phyloP scores from a whole-genome alignment of 1,140 invertebrate genomes.

The Trichomalopsis sarcophagae region DNA sequence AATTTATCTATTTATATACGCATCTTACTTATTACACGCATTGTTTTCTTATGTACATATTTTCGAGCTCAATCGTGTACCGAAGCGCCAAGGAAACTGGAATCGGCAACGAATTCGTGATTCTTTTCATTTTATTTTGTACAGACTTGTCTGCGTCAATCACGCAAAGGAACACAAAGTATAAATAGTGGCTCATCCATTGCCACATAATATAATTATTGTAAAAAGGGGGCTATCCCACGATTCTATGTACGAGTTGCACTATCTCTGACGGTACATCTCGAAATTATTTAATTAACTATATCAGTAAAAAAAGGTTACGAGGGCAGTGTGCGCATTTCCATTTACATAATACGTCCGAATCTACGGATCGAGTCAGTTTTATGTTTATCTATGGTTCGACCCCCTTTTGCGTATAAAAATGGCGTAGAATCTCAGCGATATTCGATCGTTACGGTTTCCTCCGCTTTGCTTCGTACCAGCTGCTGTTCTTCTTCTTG shows the following conservation, averaged over 20 bases:
- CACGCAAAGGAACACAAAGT: conserved; percentile 27
- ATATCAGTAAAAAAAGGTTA: conserved; percentile 27
- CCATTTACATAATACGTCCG: conserved; percentile 24
- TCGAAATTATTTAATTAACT: background rate
- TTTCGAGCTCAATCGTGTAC: conserved; percentile 19
- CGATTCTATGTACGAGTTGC: background rate
- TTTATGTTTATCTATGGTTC: background rate
- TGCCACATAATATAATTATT: conserved; percentile 33
- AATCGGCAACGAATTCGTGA: conserved; percentile 32
- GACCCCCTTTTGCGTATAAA: conserved; percentile 3
- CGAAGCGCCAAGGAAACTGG: conserved; percentile 24
- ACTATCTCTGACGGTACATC: background rate
- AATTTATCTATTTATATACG: conserved; percentile 40
- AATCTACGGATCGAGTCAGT: conserved; percentile 27
- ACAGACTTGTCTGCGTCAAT: background rate
- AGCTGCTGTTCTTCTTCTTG: background rate
- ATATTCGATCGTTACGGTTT: background rate
- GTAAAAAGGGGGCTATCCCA: conserved; percentile 18
- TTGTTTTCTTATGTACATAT: conserved; percentile 42
- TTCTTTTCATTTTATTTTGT: conserved; percentile 24
- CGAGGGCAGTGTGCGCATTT: conserved; percentile 28
- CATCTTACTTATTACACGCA: background rate
- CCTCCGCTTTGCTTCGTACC: conserved; percentile 9
- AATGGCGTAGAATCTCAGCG: conserved; percentile 8
- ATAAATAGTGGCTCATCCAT: conserved; percentile 37